Base-by-base conservation (phyloP, 2,797 vertebrate species). In the Neostethus bicornis region DNA sequence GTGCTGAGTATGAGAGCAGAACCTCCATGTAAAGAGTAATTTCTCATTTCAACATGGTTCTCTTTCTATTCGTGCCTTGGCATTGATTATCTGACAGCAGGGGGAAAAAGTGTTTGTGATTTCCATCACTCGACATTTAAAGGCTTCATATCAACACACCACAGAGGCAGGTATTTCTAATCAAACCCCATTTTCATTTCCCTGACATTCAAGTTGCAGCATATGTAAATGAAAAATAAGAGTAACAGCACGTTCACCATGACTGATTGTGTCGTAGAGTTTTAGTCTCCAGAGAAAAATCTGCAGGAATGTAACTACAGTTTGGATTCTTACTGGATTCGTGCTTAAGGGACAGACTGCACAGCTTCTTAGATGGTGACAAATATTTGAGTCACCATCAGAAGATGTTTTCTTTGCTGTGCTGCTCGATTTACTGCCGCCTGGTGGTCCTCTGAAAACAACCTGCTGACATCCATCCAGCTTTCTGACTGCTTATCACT, bases 351-450 rank as follows among this genome's bases (percentile, higher is more conserved):
- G 66, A 82, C 85, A 87, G 80, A 80, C 64, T 71, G 83, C 79
- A 73, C 80, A 77, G 75, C 75, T 80, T 74, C 79, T 76, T 75
- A 72, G 55, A 80, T 81, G 80, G 75, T 80, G 82, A 86, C 82
- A 83, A 85, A 85, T 81, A 84, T 87, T 86, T 85, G 79, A 87
- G 88, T 86, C 84, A 80, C 66, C 0, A 72, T 82, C 85, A 88
- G 84, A 83, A 84, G 80, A 84, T 81, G 83, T 80, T 84, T 72
- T 68, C 19, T 75, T 76, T 69, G 60, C 39, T 35, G 70, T 66
- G 32, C 47, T 61, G 59, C 37, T 59, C 61, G 0, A 24, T 12
- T 51, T 78, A 49, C 78, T 77, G 85, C 85, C 28, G 85, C 77
- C 87, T 88, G 82, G 62, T 83, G 88, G 83, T 5, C 3, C 3